Conservation (phyloP, 2,888 invertebrate species). For the Lutraria lutraria region DNA sequence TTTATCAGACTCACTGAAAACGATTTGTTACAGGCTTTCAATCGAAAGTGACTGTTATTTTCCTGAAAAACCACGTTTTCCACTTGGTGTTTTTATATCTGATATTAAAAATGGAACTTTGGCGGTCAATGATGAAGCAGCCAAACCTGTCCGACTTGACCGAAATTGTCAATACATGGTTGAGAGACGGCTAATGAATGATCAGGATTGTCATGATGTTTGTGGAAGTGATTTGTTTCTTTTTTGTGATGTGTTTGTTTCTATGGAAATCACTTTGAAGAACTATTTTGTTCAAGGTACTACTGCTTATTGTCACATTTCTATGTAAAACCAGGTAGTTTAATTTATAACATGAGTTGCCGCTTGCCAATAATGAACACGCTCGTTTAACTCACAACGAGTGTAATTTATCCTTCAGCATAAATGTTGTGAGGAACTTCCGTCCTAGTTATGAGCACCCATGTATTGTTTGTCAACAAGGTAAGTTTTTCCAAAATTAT, state of each 20-base stretch:
- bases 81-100: not conserved
- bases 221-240: slow-evolving; percentile 1
- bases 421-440: too few species aligned
- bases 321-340: not conserved
- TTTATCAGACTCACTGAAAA: not conserved
- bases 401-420: too few species aligned
- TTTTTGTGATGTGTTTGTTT: slow-evolving; percentile 34
- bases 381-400: too few species aligned
- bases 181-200: not conserved
- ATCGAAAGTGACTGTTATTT: slow-evolving; percentile 20
- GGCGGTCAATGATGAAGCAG: not conserved
- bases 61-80: not conserved
- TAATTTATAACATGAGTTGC: not conserved
- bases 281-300: slow-evolving; percentile 19
- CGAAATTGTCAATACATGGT: slow-evolving; percentile 7
- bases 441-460: too few species aligned
- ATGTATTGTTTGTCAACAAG: too few species aligned
- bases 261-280: slow-evolving; percentile 27
- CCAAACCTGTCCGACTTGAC: not conserved
- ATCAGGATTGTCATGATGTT: not conserved
- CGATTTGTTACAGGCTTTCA: not conserved
- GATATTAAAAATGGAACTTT: not conserved
- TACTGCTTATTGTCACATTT: not conserved
- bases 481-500: too few species aligned
- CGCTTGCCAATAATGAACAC: not conserved